These are phyloP conservation scores for Myiopsitta monachus DNA, from an alignment of 2,113 vertebrate genomes.

Conservation along the genomic window DNA sequence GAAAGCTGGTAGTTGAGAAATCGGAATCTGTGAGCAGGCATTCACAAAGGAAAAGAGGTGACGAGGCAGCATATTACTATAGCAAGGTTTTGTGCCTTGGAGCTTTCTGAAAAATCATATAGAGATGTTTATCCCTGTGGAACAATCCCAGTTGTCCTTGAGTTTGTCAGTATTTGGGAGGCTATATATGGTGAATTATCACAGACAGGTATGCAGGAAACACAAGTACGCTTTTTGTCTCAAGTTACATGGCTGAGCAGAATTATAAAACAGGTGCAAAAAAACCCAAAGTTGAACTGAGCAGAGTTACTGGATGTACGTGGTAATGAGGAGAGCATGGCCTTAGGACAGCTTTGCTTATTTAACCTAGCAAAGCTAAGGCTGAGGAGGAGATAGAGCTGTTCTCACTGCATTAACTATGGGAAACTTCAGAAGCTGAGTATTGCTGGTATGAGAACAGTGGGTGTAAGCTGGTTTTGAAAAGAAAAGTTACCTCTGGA, in stretches of 20 bases:
- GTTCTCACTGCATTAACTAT: neutral
- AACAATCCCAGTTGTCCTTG: neutral
- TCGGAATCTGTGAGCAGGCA: neutral
- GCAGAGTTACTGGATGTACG: neutral
- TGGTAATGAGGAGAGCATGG: neutral
- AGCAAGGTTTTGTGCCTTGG: neutral
- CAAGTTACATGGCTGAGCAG: neutral
- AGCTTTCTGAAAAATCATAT: neutral
- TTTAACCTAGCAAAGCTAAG: neutral
- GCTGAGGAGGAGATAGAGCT: neutral
- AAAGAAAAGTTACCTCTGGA: neutral
- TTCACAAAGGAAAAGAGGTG: neutral
- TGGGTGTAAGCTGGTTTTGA: neutral
- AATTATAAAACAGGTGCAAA: neutral
- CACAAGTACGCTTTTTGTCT: neutral
- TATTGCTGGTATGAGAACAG: neutral
- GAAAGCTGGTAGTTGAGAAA: neutral
- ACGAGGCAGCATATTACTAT: neutral
- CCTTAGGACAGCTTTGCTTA: neutral
- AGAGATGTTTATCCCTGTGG: neutral
- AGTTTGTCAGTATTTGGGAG: neutral
- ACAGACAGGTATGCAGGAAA: neutral
- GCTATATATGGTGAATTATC: neutral
- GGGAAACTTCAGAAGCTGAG: neutral
- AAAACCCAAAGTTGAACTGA: neutral